Evolutionary conservation across 2,797 vertebrate species (phyloP).

Genomic region (Eutrigla gurnardus): DNA sequence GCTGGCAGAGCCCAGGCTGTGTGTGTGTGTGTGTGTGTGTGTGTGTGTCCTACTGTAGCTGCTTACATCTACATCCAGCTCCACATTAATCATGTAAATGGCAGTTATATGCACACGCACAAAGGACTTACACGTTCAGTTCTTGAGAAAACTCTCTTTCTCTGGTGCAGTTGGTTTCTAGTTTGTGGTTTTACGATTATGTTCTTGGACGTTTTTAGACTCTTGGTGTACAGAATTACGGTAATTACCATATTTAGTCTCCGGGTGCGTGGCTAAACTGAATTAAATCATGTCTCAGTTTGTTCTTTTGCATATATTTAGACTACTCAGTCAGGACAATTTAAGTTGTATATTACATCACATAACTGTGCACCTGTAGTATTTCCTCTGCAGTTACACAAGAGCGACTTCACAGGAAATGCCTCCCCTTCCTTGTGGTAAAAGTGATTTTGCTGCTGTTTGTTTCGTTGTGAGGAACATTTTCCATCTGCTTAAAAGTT

Average conservation of each 20-base stretch:
- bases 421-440: constrained; percentile 6
- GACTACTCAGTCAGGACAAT: constrained; percentile 35
- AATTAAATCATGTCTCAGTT: constrained; percentile 53
- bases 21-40: constrained; percentile 3
- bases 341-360: constrained; percentile 42
- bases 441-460: constrained; percentile 32
- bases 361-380: constrained; percentile 39
- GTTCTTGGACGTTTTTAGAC: constrained; percentile 34
- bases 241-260: constrained; percentile 64
- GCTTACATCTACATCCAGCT: constrained; percentile 64
- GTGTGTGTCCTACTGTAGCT: constrained; percentile 16
- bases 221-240: constrained; percentile 35
- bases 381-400: constrained; percentile 35
- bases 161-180: constrained; percentile 34
- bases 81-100: constrained; percentile 32
- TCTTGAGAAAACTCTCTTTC: constrained; percentile 27
- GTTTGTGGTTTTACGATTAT: constrained; percentile 32
- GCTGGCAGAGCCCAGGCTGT: constrained; percentile 32
- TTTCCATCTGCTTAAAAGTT: constrained; percentile 35
- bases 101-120: constrained; percentile 17
- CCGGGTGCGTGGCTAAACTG: constrained; percentile 23
- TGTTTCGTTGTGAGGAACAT: constrained; percentile 29
- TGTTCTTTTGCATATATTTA: constrained; percentile 35
- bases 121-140: constrained; percentile 28
- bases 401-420: constrained; percentile 50